Evolutionary conservation across 2,888 invertebrate genomes (phyloP), one percentile per base, ranked within the genome.

Genomic region (Trisateles emortualis): DNA sequence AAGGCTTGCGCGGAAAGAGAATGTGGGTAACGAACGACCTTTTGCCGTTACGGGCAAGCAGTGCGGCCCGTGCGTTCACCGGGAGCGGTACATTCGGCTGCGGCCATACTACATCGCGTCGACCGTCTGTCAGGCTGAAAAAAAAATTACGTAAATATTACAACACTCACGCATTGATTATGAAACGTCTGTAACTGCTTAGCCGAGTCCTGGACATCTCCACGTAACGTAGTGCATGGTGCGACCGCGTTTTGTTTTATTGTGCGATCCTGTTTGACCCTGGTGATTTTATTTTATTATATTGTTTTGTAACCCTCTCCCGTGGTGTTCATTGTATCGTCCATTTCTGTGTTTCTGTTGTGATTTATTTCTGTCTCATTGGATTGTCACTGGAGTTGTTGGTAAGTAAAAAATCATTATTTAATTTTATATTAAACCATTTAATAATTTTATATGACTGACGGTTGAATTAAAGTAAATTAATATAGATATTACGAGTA

Each of bases 1-100:
- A 89, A 92, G 92, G 92, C 92, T 92, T 92, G 92, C 92, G 92
- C 90, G 92, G 89, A 91, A 91, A 92, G 92, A 92, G 92, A 92
- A 91, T 91, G 92, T 92, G 90, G 87, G 86, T 91, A 90, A 90
- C 88, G 90, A 89, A 92, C 92, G 92, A 91, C 92, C 92, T 91
- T 92, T 92, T 87, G 91, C 84, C 84, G 87, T 88, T 91, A 88
- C 83, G 87, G 85, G 85, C 88, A 84, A 83, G 88, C 92, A 92
- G 92, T 92, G 91, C 92, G 92, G 90, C 85, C 90, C 87, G 91
- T 82, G 84, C 92, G 83, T 87, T 87, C 86, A 82, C 82, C 79
- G 87, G 83, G 88, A 86, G 79, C 69, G 81, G 90, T 88, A 78
- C 83, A 70, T 73, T 83, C 59, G 71, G 53, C 52, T 57, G 61